These are phyloP conservation scores for Pteropus rufus DNA, from an alignment of 2,797 vertebrate genomes.

Conservation along the genomic window DNA sequence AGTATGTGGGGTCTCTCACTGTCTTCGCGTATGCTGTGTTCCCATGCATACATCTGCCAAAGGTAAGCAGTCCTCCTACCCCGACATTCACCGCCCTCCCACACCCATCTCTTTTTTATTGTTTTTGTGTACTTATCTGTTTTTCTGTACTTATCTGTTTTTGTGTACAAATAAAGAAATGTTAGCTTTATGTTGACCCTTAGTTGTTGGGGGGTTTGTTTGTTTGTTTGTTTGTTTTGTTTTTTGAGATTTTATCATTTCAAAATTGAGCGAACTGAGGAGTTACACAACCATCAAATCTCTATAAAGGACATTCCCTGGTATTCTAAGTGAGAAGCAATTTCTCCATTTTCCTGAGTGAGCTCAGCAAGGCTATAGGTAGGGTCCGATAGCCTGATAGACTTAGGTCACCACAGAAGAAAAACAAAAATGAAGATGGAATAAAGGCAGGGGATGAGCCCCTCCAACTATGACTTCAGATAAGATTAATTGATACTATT, in stretches of 20 bases:
- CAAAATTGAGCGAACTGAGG: neutral
- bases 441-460: neutral
- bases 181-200: neutral
- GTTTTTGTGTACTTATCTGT: neutral
- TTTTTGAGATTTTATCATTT: neutral
- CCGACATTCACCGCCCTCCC: fast-evolving
- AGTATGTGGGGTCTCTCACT: neutral
- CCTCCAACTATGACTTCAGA: neutral
- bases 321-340: neutral
- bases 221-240: neutral
- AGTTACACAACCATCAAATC: neutral
- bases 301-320: neutral
- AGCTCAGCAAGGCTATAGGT: neutral
- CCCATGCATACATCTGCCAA: neutral
- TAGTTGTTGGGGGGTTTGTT: neutral
- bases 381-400: neutral
- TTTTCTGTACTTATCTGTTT: neutral
- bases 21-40: neutral
- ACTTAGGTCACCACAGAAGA: neutral
- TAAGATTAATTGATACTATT: neutral
- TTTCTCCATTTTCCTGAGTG: neutral
- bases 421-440: neutral
- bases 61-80: neutral
- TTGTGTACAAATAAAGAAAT: neutral
- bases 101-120: neutral